Conservation (phyloP, 2,797 vertebrate genomes). For the Anguilla megastoma region DNA sequence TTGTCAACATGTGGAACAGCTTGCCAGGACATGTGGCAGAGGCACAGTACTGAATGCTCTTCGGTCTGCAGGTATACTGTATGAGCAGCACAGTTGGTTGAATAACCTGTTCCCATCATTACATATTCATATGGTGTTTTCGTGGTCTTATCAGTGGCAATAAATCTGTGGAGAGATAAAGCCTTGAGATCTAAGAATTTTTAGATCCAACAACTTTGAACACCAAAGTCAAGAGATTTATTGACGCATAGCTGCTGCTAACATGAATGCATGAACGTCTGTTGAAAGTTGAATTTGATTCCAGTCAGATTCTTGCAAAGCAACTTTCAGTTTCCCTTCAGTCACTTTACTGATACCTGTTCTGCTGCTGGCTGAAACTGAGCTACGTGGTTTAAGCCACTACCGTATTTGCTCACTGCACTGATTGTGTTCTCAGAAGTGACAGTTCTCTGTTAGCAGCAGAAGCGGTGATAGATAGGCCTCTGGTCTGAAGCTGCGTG, state of each 20-base stretch:
- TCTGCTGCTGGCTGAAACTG: neutral
- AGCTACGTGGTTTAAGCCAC: neutral
- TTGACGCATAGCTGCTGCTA: neutral
- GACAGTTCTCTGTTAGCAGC: neutral
- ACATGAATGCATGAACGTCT: neutral
- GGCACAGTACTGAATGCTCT: too few species aligned
- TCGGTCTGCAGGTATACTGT: too few species aligned
- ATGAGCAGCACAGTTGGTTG: too few species aligned
- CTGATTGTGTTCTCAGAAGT: neutral
- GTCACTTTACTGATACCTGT: neutral
- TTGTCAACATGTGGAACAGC: too few species aligned
- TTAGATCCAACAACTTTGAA: neutral
- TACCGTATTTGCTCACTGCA: neutral
- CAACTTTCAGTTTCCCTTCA: neutral
- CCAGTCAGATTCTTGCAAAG: neutral
- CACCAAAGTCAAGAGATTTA: neutral
- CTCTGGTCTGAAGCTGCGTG: conserved; percentile 16
- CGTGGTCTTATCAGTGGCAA: too few species aligned
- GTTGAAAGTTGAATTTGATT: neutral
- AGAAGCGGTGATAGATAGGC: neutral
- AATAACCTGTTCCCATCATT: too few species aligned
- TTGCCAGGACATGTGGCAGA: too few species aligned
- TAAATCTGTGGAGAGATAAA: too few species aligned
- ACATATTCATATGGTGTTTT: too few species aligned
- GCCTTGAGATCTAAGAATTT: too few species aligned